Percentiles rank a stretch among this genome's conserved stretches.
These are phyloP conservation scores for Acanthaster planci DNA, from an alignment of 35 echinoderm and acorn worm genomes.

Conservation along the genomic window DNA sequence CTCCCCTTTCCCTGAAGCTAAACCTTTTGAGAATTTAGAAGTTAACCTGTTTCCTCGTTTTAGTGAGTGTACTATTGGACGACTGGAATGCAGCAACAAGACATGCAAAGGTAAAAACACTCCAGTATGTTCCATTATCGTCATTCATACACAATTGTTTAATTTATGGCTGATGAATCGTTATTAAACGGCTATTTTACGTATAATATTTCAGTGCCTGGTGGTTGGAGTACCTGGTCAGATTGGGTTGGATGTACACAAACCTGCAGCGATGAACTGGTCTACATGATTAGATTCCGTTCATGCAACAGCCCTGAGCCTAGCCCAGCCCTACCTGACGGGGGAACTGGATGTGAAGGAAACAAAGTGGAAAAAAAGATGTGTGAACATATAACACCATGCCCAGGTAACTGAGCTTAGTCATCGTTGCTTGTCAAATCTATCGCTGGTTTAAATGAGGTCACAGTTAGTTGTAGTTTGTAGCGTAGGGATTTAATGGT, in stretches of 20 bases:
- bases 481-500: no score
- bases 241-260: not conserved
- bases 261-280: not conserved
- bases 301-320: not conserved
- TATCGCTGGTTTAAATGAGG: no score
- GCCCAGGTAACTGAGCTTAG: slow-evolving; percentile 12
- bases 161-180: not conserved
- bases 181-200: not conserved
- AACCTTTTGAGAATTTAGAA: no score
- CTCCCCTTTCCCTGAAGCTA: no score
- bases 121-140: no score
- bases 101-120: not conserved
- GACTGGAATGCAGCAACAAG: not conserved
- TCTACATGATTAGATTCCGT: not conserved
- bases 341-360: not conserved
- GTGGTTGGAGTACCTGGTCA: slow-evolving; percentile 8
- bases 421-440: no score
- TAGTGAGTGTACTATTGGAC: slow-evolving; percentile 12
- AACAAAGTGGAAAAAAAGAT: not conserved
- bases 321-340: not conserved
- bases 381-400: not conserved
- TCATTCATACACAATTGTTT: not conserved
- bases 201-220: not conserved
- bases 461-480: no score
- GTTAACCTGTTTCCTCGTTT: not conserved